Percentiles rank a stretch among this genome's conserved stretches.
Evolutionary conservation across 2,797 vertebrate species (phyloP).

Genomic region (Tragelaphus eurycerus): DNA sequence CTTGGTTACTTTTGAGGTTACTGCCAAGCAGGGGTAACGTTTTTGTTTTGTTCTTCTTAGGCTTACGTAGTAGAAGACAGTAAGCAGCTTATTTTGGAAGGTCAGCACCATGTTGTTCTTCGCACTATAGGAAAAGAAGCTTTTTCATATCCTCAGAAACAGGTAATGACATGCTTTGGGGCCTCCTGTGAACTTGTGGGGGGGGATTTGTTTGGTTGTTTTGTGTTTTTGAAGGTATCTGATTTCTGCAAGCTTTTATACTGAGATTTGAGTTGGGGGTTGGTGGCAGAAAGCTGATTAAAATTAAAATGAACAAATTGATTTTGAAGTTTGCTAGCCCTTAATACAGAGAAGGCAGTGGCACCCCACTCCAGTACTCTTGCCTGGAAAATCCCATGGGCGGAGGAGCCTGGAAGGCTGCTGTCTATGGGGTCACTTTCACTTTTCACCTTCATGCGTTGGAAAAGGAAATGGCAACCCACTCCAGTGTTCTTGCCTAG

Average conservation of each 20-base stretch:
- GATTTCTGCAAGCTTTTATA: not conserved
- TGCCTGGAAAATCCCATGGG: no score
- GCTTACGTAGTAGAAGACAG: slow-evolving; percentile 97
- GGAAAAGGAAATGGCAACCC: no score
- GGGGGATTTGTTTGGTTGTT: not conserved
- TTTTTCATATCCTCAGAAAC: slow-evolving; percentile 91
- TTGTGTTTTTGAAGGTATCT: not conserved
- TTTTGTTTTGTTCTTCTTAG: slow-evolving; percentile 80
- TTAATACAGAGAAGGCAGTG: not conserved
- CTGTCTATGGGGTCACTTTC: no score
- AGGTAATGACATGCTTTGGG: slow-evolving; percentile 84
- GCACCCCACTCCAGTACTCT: no score
- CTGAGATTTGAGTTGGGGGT: not conserved
- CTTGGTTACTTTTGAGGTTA: slow-evolving; percentile 3
- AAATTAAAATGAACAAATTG: slow-evolving; percentile 25
- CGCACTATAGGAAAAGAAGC: slow-evolving; percentile 92
- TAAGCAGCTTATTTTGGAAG: slow-evolving; percentile 96
- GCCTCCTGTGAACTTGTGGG: not conserved
- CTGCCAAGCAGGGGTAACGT: not conserved
- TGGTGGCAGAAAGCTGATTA: not conserved
- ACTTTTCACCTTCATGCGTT: no score
- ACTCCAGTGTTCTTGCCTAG: no score
- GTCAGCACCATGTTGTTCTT: slow-evolving; percentile 95
- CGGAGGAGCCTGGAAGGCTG: no score
- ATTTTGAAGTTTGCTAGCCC: slow-evolving; percentile 18